These are phyloP conservation scores for Semibalanus balanoides DNA, from an alignment of 1,140 invertebrate genomes.

Conservation along the genomic window DNA sequence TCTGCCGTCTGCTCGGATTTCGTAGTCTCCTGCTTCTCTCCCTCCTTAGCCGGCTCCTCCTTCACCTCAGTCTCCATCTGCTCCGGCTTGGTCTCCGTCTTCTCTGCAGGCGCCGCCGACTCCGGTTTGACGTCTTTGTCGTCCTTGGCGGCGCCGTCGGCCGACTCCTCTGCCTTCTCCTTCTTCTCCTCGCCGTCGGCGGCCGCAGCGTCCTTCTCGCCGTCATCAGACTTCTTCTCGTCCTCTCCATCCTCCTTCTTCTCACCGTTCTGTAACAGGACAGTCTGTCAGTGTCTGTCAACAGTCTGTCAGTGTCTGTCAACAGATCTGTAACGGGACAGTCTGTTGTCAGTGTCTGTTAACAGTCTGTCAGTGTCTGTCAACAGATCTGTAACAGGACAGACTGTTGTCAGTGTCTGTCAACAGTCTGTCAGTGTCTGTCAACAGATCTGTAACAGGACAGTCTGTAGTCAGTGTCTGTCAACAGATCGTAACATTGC, in stretches of 20 bases:
- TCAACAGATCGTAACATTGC: too few species aligned
- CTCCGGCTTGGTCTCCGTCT: conserved; percentile 1
- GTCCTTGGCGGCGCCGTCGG: conserved; percentile 8
- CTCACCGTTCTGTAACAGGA: conserved; percentile 8
- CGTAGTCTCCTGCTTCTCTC: conserved; percentile 16
- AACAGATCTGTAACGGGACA: too few species aligned
- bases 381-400: too few species aligned
- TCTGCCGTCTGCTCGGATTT: conserved; percentile 22
- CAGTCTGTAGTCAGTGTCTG: too few species aligned
- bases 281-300: too few species aligned
- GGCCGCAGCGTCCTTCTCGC: conserved; percentile 19
- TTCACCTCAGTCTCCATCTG: conserved; percentile 35
- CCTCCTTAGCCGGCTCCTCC: conserved; percentile 24
- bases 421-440: too few species aligned
- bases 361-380: too few species aligned
- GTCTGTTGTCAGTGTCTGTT: too few species aligned
- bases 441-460: too few species aligned
- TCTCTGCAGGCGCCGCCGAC: conserved; percentile 13
- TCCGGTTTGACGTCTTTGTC: conserved; percentile 12
- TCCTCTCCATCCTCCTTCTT: conserved; percentile 19
- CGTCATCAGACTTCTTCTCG: conserved; percentile 23
- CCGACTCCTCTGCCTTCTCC: conserved; percentile 12
- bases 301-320: too few species aligned
- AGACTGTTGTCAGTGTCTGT: too few species aligned
- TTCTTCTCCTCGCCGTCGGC: conserved; percentile 30